These are phyloP conservation scores for Eretmochelys imbricata DNA, from an alignment of 2,113 vertebrate species.

Conservation along the genomic window DNA sequence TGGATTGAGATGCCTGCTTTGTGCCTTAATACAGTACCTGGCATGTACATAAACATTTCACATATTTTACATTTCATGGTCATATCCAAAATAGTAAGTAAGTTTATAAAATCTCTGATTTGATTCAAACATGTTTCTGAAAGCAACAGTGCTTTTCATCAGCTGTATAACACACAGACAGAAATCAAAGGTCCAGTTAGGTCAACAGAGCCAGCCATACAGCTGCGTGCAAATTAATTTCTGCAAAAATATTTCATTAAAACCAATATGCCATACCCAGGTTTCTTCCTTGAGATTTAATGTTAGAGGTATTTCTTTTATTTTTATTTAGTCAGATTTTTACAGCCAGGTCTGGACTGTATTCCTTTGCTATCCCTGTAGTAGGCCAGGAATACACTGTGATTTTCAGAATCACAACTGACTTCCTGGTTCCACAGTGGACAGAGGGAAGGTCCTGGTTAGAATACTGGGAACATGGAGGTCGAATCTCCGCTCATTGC, in stretches of 20 bases:
- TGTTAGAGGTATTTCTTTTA: not conserved
- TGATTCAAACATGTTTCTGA: slow-evolving; percentile 9
- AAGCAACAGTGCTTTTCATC: slow-evolving; percentile 36
- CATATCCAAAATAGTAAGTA: slow-evolving; percentile 23
- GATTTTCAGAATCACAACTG: not conserved
- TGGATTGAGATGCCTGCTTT: not conserved
- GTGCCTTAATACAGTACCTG: not conserved
- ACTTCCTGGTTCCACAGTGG: not conserved
- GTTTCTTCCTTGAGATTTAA: not conserved
- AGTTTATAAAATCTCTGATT: slow-evolving; percentile 22
- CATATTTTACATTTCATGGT: slow-evolving; percentile 3
- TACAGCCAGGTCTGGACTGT: not conserved
- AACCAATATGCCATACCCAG: not conserved
- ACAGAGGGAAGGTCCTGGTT: not conserved
- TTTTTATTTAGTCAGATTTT: not conserved
- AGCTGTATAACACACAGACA: not conserved
- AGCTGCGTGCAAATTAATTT: not conserved
- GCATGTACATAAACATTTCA: not conserved
- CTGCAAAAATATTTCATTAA: not conserved
- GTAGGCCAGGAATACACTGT: not conserved
- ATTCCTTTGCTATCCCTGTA: not conserved
- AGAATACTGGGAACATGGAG: not conserved
- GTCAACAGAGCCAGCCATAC: not conserved
- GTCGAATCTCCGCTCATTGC: not conserved
- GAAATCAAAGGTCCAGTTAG: slow-evolving; percentile 26